A percentile compares a stretch with the other conserved stretches of the same genome.
Conservation (phyloP, 2,113 vertebrate genomes). For the Anguilla rostrata region DNA sequence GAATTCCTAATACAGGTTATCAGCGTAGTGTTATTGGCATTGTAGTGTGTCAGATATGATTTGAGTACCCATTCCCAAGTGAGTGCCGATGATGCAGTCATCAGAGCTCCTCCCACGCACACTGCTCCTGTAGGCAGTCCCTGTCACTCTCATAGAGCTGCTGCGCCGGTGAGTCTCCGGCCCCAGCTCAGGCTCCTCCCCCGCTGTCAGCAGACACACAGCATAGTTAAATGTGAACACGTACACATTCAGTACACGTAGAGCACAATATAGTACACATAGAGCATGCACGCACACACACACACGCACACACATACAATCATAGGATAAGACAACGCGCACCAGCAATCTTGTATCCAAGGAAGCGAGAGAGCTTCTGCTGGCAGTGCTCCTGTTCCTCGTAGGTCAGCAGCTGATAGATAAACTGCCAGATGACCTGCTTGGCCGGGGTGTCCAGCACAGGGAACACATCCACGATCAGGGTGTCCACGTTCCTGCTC, state of each 20-base stretch:
- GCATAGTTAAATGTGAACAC: conserved; percentile 49
- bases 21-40: not conserved
- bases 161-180: conserved; percentile 72
- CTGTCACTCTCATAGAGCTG: conserved; percentile 81
- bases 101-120: conserved; percentile 75
- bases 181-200: conserved; percentile 67
- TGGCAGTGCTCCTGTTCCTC: conserved; percentile 97
- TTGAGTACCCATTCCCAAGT: too few species aligned
- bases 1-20: too few species aligned
- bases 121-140: conserved; percentile 71
- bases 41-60: not conserved
- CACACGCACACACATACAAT: not conserved
- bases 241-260: conserved; percentile 24
- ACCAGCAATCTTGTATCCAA: conserved; percentile 86
- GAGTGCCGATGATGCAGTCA: conserved; percentile 79
- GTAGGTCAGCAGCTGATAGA: conserved; percentile 95
- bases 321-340: conserved; percentile 32
- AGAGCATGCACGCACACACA: not conserved
- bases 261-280: too few species aligned
- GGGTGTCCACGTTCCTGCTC: conserved; percentile 91
- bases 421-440: conserved; percentile 97
- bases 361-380: conserved; percentile 93
- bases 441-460: conserved; percentile 96
- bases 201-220: conserved; percentile 38
- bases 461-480: conserved; percentile 93